Conservation (phyloP, 2,888 invertebrate species). For the Pollenia angustigena region DNA sequence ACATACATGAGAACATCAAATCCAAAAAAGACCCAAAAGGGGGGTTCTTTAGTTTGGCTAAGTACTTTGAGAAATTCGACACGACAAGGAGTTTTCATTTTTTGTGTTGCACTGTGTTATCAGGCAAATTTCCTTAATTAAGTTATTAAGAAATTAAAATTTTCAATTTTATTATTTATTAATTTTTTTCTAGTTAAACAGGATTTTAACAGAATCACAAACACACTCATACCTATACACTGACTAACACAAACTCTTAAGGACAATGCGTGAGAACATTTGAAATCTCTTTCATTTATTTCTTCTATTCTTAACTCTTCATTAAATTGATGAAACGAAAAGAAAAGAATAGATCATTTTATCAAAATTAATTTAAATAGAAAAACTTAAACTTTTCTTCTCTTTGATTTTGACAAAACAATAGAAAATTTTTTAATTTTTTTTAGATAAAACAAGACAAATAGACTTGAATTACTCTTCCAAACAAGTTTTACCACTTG, state of each 20-base stretch:
- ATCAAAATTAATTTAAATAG: conserved; percentile 55
- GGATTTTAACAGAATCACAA: neutral
- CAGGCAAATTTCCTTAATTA: too few relatives aligned
- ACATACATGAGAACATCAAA: too few relatives aligned
- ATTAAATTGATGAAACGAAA: neutral
- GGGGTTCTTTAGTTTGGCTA: too few relatives aligned
- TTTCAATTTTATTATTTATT: neutral
- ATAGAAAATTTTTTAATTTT: conserved; percentile 34
- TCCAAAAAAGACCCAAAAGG: too few relatives aligned
- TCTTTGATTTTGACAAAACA: conserved; percentile 60
- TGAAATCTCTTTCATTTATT: neutral
- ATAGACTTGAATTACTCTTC: conserved; percentile 51
- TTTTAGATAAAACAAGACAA: conserved; percentile 18
- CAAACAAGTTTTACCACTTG: conserved; percentile 68
- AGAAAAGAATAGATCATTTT: conserved; percentile 30
- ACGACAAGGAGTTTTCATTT: too few relatives aligned
- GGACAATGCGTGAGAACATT: conserved; percentile 25
- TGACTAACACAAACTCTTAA: neutral
- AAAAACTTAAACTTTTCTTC: conserved; percentile 51
- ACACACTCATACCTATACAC: neutral
- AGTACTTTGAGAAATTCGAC: too few relatives aligned
- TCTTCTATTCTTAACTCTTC: neutral
- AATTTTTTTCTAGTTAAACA: neutral
- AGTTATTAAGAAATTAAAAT: neutral
- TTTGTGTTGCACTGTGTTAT: too few relatives aligned